Evolutionary conservation across 2,797 vertebrate species (phyloP).

Genomic region (Neosalanx taihuensis): DNA sequence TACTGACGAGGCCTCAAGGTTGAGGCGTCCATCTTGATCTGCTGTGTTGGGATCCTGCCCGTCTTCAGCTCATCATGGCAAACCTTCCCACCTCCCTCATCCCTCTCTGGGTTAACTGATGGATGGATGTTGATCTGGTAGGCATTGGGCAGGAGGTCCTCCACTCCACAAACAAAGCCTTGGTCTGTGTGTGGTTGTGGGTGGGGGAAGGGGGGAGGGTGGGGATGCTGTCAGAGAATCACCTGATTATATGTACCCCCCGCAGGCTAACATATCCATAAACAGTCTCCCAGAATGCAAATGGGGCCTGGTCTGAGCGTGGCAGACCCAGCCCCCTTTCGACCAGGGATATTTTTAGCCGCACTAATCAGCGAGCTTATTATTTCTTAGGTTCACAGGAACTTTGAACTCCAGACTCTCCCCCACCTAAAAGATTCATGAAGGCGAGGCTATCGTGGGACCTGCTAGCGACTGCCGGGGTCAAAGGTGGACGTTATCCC

Average conservation of each 20-base stretch:
- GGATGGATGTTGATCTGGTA: constrained; percentile 15
- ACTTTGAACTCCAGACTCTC: constrained; percentile 71
- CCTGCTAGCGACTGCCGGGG: constrained; percentile 61
- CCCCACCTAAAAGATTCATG: constrained; percentile 74
- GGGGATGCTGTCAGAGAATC: constrained; percentile 12
- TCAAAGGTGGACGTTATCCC: constrained; percentile 70
- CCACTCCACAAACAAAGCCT: background rate
- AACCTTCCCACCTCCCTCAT: no score
- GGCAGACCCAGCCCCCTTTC: constrained; percentile 44
- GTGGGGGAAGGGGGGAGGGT: background rate
- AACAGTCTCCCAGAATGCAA: constrained; percentile 30
- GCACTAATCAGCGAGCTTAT: constrained; percentile 74
- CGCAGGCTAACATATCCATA: constrained; percentile 6
- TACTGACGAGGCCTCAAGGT: background rate
- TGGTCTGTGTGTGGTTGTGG: background rate
- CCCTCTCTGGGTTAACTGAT: background rate
- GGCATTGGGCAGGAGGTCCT: background rate
- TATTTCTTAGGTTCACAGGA: constrained; percentile 71
- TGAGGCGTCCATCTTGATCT: constrained; percentile 5
- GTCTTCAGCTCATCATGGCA: constrained; percentile 25
- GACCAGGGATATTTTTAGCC: constrained; percentile 63
- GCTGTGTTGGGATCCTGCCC: constrained; percentile 5
- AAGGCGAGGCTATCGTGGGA: constrained; percentile 60
- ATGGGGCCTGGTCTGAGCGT: constrained; percentile 28
- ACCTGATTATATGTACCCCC: constrained; percentile 25